These are phyloP conservation scores for Pteropus alecto DNA, from an alignment of 2,113 vertebrate genomes.

Conservation along the genomic window DNA sequence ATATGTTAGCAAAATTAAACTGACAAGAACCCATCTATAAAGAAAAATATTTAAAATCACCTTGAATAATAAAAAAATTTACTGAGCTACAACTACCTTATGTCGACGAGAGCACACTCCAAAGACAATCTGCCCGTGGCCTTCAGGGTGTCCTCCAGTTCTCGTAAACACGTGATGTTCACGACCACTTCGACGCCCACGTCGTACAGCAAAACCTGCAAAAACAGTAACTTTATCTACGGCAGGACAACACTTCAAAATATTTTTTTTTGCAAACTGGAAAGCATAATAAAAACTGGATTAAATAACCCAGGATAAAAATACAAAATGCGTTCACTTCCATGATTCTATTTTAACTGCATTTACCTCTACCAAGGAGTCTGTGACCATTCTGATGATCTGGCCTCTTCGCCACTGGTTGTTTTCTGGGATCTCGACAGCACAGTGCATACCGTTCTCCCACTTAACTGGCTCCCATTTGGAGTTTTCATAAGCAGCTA, in stretches of 20 bases:
- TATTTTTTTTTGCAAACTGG: not conserved
- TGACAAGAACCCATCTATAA: conserved; percentile 17
- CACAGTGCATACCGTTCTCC: conserved; percentile 88
- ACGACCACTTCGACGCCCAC: conserved; percentile 86
- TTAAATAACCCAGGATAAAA: not conserved
- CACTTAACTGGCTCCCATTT: conserved; percentile 82
- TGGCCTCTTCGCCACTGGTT: conserved; percentile 90
- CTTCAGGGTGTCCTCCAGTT: conserved; percentile 84
- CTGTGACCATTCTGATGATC: conserved; percentile 83
- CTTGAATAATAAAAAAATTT: conserved; percentile 38
- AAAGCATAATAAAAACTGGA: conserved; percentile 11
- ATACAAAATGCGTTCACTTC: conserved; percentile 3
- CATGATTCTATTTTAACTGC: not conserved
- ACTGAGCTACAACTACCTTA: conserved; percentile 85
- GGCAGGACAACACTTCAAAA: conserved; percentile 10
- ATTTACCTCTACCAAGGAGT: conserved; percentile 87
- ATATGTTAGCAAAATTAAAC: conserved; percentile 27
- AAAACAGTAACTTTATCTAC: conserved; percentile 55
- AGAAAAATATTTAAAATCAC: conserved; percentile 39
- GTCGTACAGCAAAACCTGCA: conserved; percentile 91
- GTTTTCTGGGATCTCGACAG: conserved; percentile 82
- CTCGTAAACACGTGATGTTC: conserved; percentile 83
- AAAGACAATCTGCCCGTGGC: conserved; percentile 80
- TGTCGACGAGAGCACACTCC: conserved; percentile 89
- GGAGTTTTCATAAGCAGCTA: conserved; percentile 80